Evolutionary conservation across 2,797 vertebrate species (phyloP).

Genomic region (Mormyrops boulengeri): DNA sequence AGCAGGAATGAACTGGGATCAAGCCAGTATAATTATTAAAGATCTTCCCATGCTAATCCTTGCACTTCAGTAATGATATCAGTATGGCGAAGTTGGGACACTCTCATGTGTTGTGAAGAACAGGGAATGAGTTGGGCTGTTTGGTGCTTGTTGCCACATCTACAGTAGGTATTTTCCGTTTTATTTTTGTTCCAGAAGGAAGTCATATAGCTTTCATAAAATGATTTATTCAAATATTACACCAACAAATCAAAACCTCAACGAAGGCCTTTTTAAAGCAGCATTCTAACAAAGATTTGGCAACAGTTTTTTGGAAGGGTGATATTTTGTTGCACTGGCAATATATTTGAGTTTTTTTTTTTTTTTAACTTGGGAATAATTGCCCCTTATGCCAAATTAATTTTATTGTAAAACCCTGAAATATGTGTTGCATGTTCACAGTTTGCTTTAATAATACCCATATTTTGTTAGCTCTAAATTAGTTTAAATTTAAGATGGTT

Average conservation of each 20-base stretch:
- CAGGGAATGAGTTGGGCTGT: neutral
- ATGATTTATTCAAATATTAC: neutral
- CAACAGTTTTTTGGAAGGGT: neutral
- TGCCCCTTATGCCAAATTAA: neutral
- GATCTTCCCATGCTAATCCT: constrained; percentile 60
- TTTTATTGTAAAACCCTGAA: neutral
- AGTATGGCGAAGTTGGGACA: constrained; percentile 42
- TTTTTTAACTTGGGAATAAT: neutral
- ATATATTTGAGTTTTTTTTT: neutral
- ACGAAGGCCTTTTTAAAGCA: neutral
- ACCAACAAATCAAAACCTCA: neutral
- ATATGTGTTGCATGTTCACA: neutral
- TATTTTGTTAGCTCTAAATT: neutral
- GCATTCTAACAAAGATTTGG: neutral
- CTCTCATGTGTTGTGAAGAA: constrained; percentile 29
- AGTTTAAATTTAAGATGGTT: neutral
- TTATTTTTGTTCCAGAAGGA: neutral
- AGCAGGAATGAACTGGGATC: constrained; percentile 67
- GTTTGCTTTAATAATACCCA: neutral
- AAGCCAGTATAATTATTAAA: constrained; percentile 70
- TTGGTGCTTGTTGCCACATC: neutral
- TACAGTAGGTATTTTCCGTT: neutral
- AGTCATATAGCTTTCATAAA: neutral
- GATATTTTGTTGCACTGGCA: neutral
- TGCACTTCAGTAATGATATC: constrained; percentile 49